Conservation (phyloP, 2,888 invertebrate species). For the Platycnemis pennipes region DNA sequence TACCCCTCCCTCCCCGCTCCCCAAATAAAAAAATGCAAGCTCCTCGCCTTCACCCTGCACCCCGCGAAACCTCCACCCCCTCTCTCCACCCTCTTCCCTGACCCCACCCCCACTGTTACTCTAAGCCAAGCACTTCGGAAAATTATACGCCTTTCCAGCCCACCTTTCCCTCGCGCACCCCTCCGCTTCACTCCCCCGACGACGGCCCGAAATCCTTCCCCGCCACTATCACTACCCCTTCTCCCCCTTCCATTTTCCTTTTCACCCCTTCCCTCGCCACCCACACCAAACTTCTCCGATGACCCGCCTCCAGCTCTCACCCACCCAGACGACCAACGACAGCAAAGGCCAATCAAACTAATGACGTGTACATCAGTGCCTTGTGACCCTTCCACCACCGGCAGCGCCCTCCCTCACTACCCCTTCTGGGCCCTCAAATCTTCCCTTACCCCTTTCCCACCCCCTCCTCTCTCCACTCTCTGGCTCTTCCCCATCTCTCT, state of each 20-base stretch:
- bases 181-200: background rate
- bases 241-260: background rate
- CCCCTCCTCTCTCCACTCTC: background rate
- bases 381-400: constrained; percentile 60
- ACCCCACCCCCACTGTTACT: background rate
- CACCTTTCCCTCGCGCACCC: background rate
- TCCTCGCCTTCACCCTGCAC: background rate
- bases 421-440: background rate
- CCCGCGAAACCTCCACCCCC: background rate
- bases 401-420: background rate
- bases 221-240: background rate
- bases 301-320: constrained; percentile 28
- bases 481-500: background rate
- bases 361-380: constrained; percentile 68
- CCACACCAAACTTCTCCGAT: background rate
- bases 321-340: constrained; percentile 36
- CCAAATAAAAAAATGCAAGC: background rate
- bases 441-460: background rate
- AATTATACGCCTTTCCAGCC: constrained; percentile 57
- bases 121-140: constrained; percentile 61
- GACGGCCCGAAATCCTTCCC: background rate
- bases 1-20: background rate
- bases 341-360: constrained; percentile 69
- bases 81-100: background rate
- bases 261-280: background rate